These are phyloP conservation scores for Forficula auricularia DNA, from an alignment of 1,140 invertebrate species.

Conservation along the genomic window DNA sequence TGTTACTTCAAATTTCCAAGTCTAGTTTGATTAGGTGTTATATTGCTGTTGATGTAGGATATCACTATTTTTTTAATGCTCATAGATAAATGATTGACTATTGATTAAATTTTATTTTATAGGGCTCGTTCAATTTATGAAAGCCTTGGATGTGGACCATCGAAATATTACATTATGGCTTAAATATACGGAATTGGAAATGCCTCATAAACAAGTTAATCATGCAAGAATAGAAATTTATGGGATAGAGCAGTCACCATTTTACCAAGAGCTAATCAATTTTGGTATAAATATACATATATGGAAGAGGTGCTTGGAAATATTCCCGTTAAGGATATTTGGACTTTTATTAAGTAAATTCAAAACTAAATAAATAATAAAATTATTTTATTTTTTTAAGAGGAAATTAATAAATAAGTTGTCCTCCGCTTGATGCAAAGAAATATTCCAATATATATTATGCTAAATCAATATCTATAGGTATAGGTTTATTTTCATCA, in stretches of 20 bases:
- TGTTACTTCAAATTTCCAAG: too few species aligned
- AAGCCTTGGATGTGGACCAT: slow-evolving; percentile 92
- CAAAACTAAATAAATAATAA: neutral
- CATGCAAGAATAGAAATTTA: slow-evolving; percentile 79
- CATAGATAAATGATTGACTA: too few species aligned
- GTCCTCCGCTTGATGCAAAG: too few species aligned
- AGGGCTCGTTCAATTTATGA: slow-evolving; percentile 84
- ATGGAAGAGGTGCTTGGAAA: slow-evolving; percentile 99
- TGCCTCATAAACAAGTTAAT: slow-evolving; percentile 87
- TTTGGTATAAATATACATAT: slow-evolving; percentile 99
- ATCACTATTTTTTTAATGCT: too few species aligned
- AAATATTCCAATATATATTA: too few species aligned
- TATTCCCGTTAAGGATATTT: slow-evolving; percentile 45
- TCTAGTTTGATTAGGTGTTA: too few species aligned
- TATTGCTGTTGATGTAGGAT: too few species aligned
- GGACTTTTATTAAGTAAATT: neutral
- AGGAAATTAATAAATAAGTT: neutral
- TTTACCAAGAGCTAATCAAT: slow-evolving; percentile 90
- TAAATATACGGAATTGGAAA: slow-evolving; percentile 99
- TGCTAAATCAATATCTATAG: too few species aligned
- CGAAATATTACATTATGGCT: slow-evolving; percentile 87
- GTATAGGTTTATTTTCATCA: too few species aligned
- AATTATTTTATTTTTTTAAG: neutral
- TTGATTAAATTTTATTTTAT: slow-evolving; percentile 16
- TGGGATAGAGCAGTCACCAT: slow-evolving; percentile 98